Conservation (phyloP, 2,888 invertebrate genomes). For the Salpingus planirostris region DNA sequence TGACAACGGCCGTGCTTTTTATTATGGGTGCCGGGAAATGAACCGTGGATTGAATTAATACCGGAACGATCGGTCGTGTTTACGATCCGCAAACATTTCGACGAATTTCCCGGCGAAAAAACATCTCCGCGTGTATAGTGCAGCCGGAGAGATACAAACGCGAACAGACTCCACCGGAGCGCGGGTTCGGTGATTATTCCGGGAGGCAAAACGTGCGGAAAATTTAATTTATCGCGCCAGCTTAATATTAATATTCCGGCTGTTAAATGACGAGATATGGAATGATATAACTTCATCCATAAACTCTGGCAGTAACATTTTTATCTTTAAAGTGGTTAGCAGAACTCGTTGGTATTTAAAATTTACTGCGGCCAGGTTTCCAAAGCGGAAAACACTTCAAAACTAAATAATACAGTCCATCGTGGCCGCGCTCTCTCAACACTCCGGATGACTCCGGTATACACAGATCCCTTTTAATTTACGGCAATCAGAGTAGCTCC, state of each 20-base stretch:
- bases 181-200: too few species aligned
- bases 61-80: not conserved
- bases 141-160: too few species aligned
- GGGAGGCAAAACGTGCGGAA: constrained; percentile 6
- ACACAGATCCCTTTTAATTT: constrained; percentile 9
- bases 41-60: constrained; percentile 1
- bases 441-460: not conserved
- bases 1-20: constrained; percentile 2
- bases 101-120: too few species aligned
- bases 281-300: constrained; percentile 14
- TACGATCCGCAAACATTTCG: not conserved
- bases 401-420: constrained; percentile 13
- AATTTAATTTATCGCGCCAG: constrained; percentile 10
- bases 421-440: constrained; percentile 3
- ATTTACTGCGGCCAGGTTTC: constrained; percentile 13
- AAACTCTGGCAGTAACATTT: constrained; percentile 12
- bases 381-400: constrained; percentile 15
- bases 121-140: too few species aligned
- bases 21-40: not conserved
- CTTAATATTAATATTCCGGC: constrained; percentile 14
- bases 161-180: too few species aligned
- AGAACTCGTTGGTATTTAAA: constrained; percentile 10
- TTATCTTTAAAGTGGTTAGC: constrained; percentile 16
- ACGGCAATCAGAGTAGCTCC: constrained; percentile 6
- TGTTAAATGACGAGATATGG: constrained; percentile 15